Evolutionary conservation across 2,113 vertebrate genomes (phyloP).

Genomic region (Penelope pileata): DNA sequence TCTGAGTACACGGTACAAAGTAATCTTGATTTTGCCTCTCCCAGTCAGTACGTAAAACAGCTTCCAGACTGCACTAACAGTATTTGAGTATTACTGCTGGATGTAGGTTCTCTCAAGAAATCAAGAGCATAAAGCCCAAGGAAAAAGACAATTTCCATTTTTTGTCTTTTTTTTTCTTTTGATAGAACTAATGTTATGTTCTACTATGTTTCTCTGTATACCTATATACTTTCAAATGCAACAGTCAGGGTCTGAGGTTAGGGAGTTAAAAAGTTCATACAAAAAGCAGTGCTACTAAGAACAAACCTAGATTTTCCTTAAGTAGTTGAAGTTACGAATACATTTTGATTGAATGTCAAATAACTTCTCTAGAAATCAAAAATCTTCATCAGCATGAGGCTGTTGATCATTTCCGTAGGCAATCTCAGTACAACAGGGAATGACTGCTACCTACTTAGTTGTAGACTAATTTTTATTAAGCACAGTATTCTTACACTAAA

Average conservation of each 20-base stretch:
- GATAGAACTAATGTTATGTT: neutral
- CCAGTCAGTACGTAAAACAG: neutral
- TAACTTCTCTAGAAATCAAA: constrained; percentile 1
- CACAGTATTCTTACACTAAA: neutral
- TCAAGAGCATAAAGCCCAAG: neutral
- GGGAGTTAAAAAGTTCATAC: neutral
- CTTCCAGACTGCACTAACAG: neutral
- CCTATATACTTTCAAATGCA: neutral
- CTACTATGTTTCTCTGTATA: neutral
- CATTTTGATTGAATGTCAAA: neutral
- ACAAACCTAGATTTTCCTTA: neutral
- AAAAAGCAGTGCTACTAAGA: neutral
- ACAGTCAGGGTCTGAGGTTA: neutral
- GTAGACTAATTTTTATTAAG: constrained; percentile 20
- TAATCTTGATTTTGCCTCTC: neutral
- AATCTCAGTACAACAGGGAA: neutral
- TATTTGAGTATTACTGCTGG: neutral
- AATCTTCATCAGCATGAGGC: neutral
- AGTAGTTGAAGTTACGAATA: constrained; percentile 5
- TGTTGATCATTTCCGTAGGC: neutral
- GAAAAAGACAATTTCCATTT: neutral
- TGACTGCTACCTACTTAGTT: neutral
- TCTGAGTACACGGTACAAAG: neutral
- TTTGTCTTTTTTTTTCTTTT: neutral
- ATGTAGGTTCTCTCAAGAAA: neutral